These are phyloP conservation scores for Lasioglossum figueresi DNA, from an alignment of 2,888 invertebrate species.

Conservation along the genomic window DNA sequence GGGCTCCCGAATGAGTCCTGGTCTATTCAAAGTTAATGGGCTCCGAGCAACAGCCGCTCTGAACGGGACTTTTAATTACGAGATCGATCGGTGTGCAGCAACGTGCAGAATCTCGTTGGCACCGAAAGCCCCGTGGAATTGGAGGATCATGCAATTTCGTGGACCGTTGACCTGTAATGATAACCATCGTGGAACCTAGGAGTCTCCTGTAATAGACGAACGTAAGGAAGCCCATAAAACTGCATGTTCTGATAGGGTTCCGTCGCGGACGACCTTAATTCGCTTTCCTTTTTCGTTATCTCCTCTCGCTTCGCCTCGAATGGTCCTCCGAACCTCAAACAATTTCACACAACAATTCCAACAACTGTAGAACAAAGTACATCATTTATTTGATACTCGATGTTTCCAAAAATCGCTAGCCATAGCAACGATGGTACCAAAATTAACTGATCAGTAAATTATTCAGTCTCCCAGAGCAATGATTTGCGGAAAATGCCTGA, in stretches of 20 bases:
- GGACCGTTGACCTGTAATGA: constrained; percentile 81
- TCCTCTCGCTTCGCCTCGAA: not conserved
- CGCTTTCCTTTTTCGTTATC: constrained; percentile 20
- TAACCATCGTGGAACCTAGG: constrained; percentile 77
- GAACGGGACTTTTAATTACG: constrained; percentile 23
- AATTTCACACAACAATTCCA: not conserved
- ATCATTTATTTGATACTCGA: not conserved
- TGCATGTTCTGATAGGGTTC: constrained; percentile 56
- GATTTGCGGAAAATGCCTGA: not conserved
- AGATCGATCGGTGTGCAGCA: constrained; percentile 27
- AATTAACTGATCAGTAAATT: not conserved
- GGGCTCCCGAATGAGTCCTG: not conserved
- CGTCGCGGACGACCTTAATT: constrained; percentile 39
- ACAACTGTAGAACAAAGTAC: not conserved
- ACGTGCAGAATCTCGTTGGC: constrained; percentile 41
- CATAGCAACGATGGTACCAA: too few relatives aligned
- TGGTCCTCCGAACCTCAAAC: not conserved
- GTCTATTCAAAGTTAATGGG: constrained; percentile 5
- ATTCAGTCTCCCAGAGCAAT: not conserved
- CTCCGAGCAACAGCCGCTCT: not conserved
- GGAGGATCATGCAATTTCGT: constrained; percentile 78
- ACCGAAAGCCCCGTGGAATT: constrained; percentile 61
- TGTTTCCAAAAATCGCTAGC: not conserved
- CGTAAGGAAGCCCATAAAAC: constrained; percentile 59
- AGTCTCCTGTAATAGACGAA: constrained; percentile 63